A percentile compares a stretch with the other conserved stretches of the same genome.
Evolutionary conservation across 2,888 invertebrate species (phyloP).

Genomic region (Harpagoxenus sublaevis): DNA sequence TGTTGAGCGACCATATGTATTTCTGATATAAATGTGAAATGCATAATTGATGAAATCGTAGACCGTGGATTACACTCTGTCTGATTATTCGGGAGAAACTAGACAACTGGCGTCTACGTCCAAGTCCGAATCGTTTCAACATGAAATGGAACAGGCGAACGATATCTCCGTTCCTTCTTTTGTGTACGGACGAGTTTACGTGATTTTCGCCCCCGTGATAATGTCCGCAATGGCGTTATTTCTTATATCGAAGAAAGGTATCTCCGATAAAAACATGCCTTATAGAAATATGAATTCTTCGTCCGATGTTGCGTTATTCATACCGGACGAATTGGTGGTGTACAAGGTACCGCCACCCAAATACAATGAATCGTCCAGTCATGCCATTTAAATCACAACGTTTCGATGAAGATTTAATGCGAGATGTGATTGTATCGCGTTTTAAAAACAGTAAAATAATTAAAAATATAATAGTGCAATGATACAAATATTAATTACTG

Average conservation of each 20-base stretch:
- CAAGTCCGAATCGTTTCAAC: slow-evolving; percentile 80
- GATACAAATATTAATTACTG: not conserved
- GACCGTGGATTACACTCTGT: slow-evolving; percentile 81
- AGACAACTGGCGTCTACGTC: slow-evolving; percentile 78
- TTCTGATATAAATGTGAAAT: slow-evolving; percentile 1
- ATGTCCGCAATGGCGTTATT: not conserved
- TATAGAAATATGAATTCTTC: slow-evolving; percentile 65
- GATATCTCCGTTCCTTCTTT: not conserved
- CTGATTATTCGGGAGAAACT: slow-evolving; percentile 81
- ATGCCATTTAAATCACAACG: slow-evolving; percentile 12
- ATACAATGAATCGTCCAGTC: not conserved
- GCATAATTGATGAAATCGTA: slow-evolving; percentile 60
- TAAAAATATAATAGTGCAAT: slow-evolving; percentile 12
- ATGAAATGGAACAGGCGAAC: slow-evolving; percentile 73
- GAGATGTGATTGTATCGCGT: slow-evolving; percentile 5
- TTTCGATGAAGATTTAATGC: slow-evolving; percentile 12
- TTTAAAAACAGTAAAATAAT: not conserved
- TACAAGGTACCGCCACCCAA: slow-evolving; percentile 65
- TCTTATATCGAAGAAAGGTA: not conserved
- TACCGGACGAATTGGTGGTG: slow-evolving; percentile 80
- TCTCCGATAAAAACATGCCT: slow-evolving; percentile 64
- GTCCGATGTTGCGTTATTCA: slow-evolving; percentile 69
- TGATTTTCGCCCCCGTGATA: not conserved
- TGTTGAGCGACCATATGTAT: not conserved
- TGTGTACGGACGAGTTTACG: not conserved